These are phyloP conservation scores for Trichacis sp. DNA, from an alignment of 2,888 invertebrate genomes.

Conservation along the genomic window DNA sequence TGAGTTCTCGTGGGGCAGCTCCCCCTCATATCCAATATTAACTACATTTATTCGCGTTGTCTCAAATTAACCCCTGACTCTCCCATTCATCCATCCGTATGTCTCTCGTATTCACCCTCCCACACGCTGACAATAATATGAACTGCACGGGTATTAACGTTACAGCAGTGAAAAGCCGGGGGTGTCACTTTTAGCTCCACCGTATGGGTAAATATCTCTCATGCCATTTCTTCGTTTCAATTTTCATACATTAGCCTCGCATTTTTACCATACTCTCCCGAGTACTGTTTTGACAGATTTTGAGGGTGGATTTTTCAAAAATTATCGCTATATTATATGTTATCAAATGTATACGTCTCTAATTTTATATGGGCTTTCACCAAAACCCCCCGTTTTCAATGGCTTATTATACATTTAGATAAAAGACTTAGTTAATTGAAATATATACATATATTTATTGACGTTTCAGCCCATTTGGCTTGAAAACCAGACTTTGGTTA, in stretches of 20 bases:
- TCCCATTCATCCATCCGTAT: slow-evolving; percentile 49
- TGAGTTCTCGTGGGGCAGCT: slow-evolving; percentile 52
- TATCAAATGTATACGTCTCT: too few relatives aligned
- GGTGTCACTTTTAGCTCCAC: slow-evolving; percentile 21
- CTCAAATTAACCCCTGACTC: slow-evolving; percentile 66
- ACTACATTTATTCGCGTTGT: slow-evolving; percentile 69
- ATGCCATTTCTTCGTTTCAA: slow-evolving; percentile 6
- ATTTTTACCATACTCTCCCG: too few relatives aligned
- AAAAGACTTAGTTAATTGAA: too few relatives aligned
- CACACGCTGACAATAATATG: slow-evolving; percentile 48
- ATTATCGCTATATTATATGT: too few relatives aligned
- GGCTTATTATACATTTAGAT: too few relatives aligned
- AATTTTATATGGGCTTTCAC: too few relatives aligned
- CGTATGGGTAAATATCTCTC: slow-evolving; percentile 27
- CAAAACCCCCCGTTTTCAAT: too few relatives aligned
- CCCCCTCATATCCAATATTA: slow-evolving; percentile 61
- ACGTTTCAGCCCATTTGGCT: too few relatives aligned
- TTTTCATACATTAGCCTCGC: neutral
- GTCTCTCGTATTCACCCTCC: slow-evolving; percentile 44
- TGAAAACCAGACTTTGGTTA: too few relatives aligned
- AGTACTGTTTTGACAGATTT: too few relatives aligned
- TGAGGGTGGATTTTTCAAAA: too few relatives aligned
- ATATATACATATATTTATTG: too few relatives aligned
- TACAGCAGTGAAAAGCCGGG: slow-evolving; percentile 48
- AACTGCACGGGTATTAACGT: slow-evolving; percentile 57